Base-by-base conservation (phyloP, 2,888 invertebrate genomes). In the Tetrapedia diversipes region DNA sequence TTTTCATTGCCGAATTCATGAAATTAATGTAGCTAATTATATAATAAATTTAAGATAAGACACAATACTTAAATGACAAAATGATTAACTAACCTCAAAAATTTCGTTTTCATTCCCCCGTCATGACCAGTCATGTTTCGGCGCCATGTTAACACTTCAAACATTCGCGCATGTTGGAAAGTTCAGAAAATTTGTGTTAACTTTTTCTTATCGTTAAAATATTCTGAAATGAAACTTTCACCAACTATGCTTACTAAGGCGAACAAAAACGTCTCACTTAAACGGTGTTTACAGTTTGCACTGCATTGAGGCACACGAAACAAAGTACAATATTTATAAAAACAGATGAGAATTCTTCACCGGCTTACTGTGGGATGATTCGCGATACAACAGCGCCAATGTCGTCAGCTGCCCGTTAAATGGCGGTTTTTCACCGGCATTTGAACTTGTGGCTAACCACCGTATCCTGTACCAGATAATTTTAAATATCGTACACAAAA, bases 121-220 rank as follows among this genome's bases (percentile, higher is more conserved):
- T 87, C 87, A 87, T 85, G 86, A 83, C 85, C 85, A 86, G 87
- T 89, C 89, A 86, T 83, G 87, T 87, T 88, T 88, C 84, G 87
- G 86, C 90, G 89, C 90, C 90, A 89, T 89, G 86, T 89, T 89
- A 86, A 79, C 83, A 86, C 89, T 88, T 88, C 80, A 85, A 89
- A 89, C 85, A 86, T 83, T 87, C 84, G 84, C 89, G 87, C 87
- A 88, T 85, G 84, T 83, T 84, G 80, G 69, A 79, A 81, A 84
- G 66, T 82, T 82, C 45, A 59, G 79, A 64, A 73, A 63, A 79
- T 71, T 70, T 43, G 51, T 63, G 49, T 37, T 39, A 60, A 67
- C 65, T 76, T 75, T 66, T 74, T 81, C 71, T 37, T 41, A 49
- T 29, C 34, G 56, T 68, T 67, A 41, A 64, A 60, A 59, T 54